Base-by-base conservation (phyloP, 2,888 invertebrate species). In the Agriopis marginaria region DNA sequence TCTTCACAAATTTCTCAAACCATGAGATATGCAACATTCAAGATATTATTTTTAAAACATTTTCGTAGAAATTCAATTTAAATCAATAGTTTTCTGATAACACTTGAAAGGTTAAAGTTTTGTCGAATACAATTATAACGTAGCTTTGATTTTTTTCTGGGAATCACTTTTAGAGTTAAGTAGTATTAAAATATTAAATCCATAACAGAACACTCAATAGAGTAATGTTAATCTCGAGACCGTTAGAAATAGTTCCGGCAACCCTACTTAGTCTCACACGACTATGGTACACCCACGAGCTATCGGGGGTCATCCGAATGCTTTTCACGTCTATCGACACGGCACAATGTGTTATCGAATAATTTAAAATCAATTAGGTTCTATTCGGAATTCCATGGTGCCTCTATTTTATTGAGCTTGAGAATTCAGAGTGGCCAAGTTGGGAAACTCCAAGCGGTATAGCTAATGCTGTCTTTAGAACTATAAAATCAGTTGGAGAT, bases 311-410 rank as follows among this genome's bases (percentile, higher is more conserved):
- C 77, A 84, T 84, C 79, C 81, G 75, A 80, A 86, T 82, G 82
- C 84, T 78, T 82, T 78, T 75, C 85, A 84, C 83, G 84, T 83
- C 72, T 76, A 81, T 81, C 79, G 73, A 79, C 79, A 76, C 72
- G 75, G 74, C 76, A 81, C 83, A 83, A 77, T 83, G 79, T 84
- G 79, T 82, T 82, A 80, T 75, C 77, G 82, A 82, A 83, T 84
- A 84, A 86, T 85, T 86, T 85, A 83, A 82, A 86, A 85, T 85
- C 86, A 86, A 86, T 86, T 86, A 86, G 79, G 79, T 82, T 77
- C 75, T 74, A 78, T 78, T 81, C 79, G 78, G 81, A 83, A 85
- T 85, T 82, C 83, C 80, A 79, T 77, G 71, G 76, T 75, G 75
- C 68, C 67, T 73, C 75, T 64, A 72, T 75, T 74, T 73, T 76